phyloP scores from a whole-genome alignment of 2,113 vertebrate genomes.

The Brienomyrus longianalis region DNA sequence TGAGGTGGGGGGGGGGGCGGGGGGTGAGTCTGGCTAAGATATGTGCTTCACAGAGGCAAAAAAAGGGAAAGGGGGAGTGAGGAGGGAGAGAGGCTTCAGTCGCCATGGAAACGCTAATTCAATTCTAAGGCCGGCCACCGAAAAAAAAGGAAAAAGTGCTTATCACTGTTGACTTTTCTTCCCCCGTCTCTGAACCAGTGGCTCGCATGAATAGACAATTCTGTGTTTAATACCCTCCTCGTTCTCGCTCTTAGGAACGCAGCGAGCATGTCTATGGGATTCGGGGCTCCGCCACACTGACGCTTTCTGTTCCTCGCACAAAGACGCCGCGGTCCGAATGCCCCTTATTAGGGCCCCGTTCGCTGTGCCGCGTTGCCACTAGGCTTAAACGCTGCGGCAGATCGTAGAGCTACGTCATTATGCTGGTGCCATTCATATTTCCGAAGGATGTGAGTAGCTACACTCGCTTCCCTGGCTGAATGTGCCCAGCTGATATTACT shows the following conservation, averaged over 20 bases:
- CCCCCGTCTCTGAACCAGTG: conserved; percentile 8
- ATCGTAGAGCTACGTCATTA: not conserved
- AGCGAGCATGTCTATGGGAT: conserved; percentile 2
- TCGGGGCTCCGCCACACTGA: not conserved
- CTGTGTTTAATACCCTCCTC: conserved; percentile 14
- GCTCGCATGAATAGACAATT: conserved; percentile 21
- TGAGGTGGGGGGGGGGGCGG: not conserved
- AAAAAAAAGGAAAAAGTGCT: conserved; percentile 17
- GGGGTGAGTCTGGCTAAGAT: conserved; percentile 11
- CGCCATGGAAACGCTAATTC: conserved; percentile 26
- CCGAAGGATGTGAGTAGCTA: not conserved
- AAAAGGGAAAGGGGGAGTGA: not conserved
- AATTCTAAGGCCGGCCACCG: conserved; percentile 18
- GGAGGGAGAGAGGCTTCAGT: conserved; percentile 11
- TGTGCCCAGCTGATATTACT: not conserved
- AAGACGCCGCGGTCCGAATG: not conserved
- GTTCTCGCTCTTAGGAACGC: not conserved
- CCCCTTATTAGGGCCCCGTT: not conserved
- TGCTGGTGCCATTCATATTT: not conserved
- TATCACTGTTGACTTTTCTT: conserved; percentile 22
- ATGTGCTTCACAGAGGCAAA: not conserved
- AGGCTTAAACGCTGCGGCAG: not conserved
- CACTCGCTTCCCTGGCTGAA: not conserved
- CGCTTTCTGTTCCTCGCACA: not conserved
- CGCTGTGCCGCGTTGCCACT: not conserved